Conservation (phyloP, 2,113 vertebrate species). For the Macaca nemestrina region DNA sequence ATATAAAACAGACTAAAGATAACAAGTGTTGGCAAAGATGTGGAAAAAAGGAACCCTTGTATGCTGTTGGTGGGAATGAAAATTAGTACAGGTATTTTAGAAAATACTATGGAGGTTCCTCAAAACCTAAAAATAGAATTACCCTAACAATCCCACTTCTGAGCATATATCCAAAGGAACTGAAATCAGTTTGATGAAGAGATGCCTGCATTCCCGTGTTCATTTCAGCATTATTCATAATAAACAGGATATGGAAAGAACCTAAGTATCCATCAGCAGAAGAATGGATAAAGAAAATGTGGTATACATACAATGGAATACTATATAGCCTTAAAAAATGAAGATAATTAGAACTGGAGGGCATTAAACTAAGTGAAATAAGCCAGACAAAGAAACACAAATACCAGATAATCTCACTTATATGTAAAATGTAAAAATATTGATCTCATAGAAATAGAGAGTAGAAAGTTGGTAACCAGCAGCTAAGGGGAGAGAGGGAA, state of each 20-base stretch:
- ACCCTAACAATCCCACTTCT: background rate
- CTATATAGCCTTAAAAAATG: background rate
- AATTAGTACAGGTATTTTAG: background rate
- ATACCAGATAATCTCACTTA: background rate
- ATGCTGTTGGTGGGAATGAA: background rate
- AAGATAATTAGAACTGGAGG: background rate
- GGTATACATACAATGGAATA: background rate
- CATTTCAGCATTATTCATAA: background rate
- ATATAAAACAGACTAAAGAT: background rate
- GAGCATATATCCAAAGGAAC: background rate
- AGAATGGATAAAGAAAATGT: background rate
- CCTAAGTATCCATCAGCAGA: background rate
- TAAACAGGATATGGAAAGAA: background rate
- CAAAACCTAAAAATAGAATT: background rate
- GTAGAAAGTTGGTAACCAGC: background rate
- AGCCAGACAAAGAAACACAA: background rate
- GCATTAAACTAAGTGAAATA: background rate
- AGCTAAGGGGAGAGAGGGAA: no score
- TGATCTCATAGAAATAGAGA: background rate
- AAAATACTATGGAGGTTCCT: background rate
- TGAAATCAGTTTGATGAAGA: background rate
- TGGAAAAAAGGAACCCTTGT: background rate
- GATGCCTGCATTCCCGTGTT: background rate
- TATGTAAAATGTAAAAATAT: background rate
- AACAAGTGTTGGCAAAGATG: background rate